Evolutionary conservation across 2,113 vertebrate species (phyloP).

Genomic region (Ictalurus furcatus): DNA sequence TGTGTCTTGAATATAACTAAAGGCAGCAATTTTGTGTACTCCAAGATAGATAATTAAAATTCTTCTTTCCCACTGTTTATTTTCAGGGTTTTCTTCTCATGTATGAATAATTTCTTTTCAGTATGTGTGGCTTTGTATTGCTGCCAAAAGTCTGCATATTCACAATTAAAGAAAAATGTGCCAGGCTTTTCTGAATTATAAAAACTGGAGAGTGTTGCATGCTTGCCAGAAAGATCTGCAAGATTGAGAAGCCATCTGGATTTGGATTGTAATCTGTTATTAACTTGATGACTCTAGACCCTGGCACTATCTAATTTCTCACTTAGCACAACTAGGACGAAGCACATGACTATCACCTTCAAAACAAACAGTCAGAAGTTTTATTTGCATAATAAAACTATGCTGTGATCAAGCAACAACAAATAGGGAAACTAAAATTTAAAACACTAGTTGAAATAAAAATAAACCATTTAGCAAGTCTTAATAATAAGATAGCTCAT

Average conservation of each 20-base stretch:
- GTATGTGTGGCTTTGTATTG: conserved; percentile 12
- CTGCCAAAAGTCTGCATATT: conserved; percentile 34
- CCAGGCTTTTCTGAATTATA: conserved; percentile 34
- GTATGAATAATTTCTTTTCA: conserved; percentile 35
- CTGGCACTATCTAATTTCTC: conserved; percentile 20
- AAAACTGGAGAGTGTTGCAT: conserved; percentile 20
- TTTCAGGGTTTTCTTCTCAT: background rate
- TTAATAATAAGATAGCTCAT: background rate
- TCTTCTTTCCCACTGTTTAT: background rate
- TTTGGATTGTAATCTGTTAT: conserved; percentile 44
- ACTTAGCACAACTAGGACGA: conserved; percentile 1
- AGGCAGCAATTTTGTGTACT: background rate
- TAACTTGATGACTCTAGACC: conserved; percentile 37
- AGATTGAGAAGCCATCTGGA: conserved; percentile 52
- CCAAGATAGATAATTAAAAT: conserved; percentile 1
- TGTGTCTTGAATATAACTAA: background rate
- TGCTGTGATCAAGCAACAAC: background rate
- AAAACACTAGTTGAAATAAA: background rate
- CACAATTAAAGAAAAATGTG: conserved; percentile 41
- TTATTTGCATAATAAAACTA: background rate
- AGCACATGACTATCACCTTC: background rate
- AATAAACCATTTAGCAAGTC: background rate
- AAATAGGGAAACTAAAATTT: background rate
- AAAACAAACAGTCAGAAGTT: background rate
- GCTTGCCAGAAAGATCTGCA: conserved; percentile 36